phyloP scores from a whole-genome alignment of 2,888 invertebrate genomes.

The Eupithecia vulgata region DNA sequence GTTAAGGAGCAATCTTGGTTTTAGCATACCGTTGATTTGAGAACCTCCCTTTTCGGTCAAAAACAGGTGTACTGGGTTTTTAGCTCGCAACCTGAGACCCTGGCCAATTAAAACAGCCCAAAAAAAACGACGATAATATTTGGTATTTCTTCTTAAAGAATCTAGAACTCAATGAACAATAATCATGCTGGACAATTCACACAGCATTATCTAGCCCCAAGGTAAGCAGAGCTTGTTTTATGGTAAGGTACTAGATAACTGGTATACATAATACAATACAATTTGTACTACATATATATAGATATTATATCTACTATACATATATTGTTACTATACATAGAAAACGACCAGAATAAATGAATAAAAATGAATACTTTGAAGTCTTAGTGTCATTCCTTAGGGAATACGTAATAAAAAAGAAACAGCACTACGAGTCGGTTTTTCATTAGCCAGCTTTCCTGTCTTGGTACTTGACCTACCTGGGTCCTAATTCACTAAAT shows the following conservation, averaged over 20 bases:
- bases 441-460: background rate
- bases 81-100: background rate
- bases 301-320: too few species aligned
- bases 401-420: constrained; percentile 7
- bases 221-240: too few species aligned
- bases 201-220: too few species aligned
- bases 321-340: too few species aligned
- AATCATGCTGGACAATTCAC: too few species aligned
- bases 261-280: too few species aligned
- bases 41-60: background rate
- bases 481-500: too few species aligned
- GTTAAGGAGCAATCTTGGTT: background rate
- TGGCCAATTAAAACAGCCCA: background rate
- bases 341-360: too few species aligned
- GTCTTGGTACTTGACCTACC: background rate
- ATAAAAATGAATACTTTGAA: background rate
- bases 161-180: background rate
- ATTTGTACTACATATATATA: too few species aligned
- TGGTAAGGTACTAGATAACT: too few species aligned
- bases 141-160: background rate
- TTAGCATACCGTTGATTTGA: background rate
- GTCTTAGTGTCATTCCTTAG: background rate
- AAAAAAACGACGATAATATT: background rate
- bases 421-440: background rate
- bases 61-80: background rate